These are phyloP conservation scores for Celastrina argiolus DNA, from an alignment of 2,888 invertebrate genomes.

Conservation along the genomic window DNA sequence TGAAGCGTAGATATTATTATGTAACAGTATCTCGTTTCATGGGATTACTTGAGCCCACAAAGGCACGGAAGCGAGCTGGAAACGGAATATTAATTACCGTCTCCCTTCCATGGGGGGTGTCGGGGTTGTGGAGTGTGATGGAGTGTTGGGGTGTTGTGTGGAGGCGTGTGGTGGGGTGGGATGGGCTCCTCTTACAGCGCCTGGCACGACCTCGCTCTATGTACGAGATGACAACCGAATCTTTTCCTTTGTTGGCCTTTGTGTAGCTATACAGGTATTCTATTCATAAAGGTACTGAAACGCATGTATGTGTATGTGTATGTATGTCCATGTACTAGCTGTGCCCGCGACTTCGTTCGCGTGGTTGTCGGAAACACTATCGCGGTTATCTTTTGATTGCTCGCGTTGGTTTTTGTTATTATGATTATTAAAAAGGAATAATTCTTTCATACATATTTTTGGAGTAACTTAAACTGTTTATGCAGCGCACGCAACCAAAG, in stretches of 20 bases:
- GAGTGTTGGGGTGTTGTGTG: background rate
- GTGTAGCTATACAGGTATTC: background rate
- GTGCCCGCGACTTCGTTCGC: too few relatives aligned
- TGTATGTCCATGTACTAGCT: too few relatives aligned
- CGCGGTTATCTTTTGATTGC: too few relatives aligned
- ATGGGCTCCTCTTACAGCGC: conserved; percentile 43
- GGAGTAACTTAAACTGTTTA: too few relatives aligned
- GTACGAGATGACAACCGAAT: conserved; percentile 18
- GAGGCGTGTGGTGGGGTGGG: conserved; percentile 49
- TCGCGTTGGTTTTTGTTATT: too few relatives aligned
- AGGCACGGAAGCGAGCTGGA: conserved; percentile 40
- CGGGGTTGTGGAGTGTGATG: conserved; percentile 37
- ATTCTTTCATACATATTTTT: too few relatives aligned
- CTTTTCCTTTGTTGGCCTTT: background rate
- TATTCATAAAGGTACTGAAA: too few relatives aligned
- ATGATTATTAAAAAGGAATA: too few relatives aligned
- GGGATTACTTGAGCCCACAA: conserved; percentile 38
- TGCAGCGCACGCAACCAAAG: too few relatives aligned
- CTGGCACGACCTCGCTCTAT: conserved; percentile 53
- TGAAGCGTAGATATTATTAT: too few relatives aligned
- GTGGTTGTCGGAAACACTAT: too few relatives aligned
- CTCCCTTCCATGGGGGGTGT: conserved; percentile 39
- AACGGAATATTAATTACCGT: conserved; percentile 58
- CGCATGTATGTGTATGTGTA: too few relatives aligned
- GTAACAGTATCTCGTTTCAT: conserved; percentile 26